These are phyloP conservation scores for Toxonevra muliebris DNA, from an alignment of 2,888 invertebrate genomes.

Conservation along the genomic window DNA sequence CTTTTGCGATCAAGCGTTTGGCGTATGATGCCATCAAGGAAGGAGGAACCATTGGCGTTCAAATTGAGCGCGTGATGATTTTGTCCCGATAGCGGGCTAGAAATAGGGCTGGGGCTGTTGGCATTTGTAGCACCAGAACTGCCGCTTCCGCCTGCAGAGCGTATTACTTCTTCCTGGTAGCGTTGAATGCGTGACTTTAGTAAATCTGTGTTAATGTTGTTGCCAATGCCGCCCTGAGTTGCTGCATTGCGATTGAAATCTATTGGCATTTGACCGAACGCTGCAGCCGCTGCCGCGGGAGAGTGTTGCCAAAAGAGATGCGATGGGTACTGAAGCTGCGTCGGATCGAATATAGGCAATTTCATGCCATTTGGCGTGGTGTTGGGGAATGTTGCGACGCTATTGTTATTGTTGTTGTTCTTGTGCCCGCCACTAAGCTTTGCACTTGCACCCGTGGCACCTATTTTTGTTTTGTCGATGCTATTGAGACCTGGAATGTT, in stretches of 20 bases:
- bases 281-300: constrained; percentile 50
- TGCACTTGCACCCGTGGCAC: constrained; percentile 52
- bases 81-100: constrained; percentile 49
- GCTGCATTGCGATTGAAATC: constrained; percentile 52
- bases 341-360: constrained; percentile 73
- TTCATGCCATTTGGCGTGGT: constrained; percentile 78
- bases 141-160: constrained; percentile 33
- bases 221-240: constrained; percentile 33
- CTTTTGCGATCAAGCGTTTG: constrained; percentile 76
- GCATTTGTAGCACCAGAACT: constrained; percentile 35
- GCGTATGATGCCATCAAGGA: constrained; percentile 84
- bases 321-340: constrained; percentile 71
- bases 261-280: constrained; percentile 67
- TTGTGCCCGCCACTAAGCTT: constrained; percentile 66
- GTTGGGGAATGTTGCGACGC: constrained; percentile 66
- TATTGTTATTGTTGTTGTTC: constrained; percentile 58
- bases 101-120: constrained; percentile 48
- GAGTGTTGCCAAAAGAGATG: constrained; percentile 83
- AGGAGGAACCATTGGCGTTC: constrained; percentile 74
- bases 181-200: constrained; percentile 82
- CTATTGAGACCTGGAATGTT: constrained; percentile 55
- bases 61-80: constrained; percentile 50
- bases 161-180: constrained; percentile 73
- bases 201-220: constrained; percentile 71
- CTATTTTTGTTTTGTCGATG: constrained; percentile 59